These are phyloP conservation scores for Macaca mulatta DNA, from an alignment of 2,113 vertebrate species.

Conservation along the genomic window DNA sequence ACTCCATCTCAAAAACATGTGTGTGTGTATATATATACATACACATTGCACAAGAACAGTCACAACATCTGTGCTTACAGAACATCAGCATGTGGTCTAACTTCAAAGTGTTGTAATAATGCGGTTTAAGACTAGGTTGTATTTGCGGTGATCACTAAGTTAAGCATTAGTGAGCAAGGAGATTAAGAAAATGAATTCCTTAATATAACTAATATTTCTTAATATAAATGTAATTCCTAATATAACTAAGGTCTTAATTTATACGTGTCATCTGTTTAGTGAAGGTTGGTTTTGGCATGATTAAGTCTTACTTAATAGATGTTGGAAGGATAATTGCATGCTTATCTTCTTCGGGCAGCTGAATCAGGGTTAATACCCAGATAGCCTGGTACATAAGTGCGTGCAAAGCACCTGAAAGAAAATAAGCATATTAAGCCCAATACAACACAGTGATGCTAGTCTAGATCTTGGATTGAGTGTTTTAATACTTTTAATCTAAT, in stretches of 20 bases:
- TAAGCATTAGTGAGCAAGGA: neutral
- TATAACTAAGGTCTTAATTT: neutral
- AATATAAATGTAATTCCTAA: neutral
- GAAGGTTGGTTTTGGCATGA: neutral
- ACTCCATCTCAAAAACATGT: no score
- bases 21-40: rapidly evolving
- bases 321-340: neutral
- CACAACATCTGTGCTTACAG: neutral
- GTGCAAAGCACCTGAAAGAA: neutral
- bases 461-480: neutral
- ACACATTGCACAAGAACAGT: neutral
- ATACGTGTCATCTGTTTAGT: neutral
- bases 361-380: neutral
- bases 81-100: neutral
- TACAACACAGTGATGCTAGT: neutral
- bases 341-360: neutral
- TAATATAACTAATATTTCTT: neutral
- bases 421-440: neutral
- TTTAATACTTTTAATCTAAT: neutral
- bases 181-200: neutral
- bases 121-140: neutral
- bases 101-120: neutral
- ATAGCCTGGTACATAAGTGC: neutral
- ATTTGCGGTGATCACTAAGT: neutral
- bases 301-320: neutral